Evolutionary conservation across 2,888 invertebrate species (phyloP).

Genomic region (Margaritifera margaritifera): DNA sequence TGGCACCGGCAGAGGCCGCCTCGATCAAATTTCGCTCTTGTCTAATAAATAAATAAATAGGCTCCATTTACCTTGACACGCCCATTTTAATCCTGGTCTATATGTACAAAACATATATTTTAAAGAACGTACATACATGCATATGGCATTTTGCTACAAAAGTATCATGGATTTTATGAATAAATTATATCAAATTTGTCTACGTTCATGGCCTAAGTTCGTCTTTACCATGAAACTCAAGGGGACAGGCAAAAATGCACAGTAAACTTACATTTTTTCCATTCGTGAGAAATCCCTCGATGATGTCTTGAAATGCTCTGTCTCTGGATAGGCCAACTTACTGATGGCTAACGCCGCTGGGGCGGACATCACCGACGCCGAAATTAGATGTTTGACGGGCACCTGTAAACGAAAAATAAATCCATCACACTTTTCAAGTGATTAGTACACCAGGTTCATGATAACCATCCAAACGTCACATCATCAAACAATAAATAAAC

Average conservation of each 20-base stretch:
- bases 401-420: conserved; percentile 73
- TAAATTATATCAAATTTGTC: no score
- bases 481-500: no score
- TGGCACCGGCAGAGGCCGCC: conserved; percentile 92
- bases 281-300: conserved; percentile 82
- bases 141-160: no score
- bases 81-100: no score
- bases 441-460: neutral
- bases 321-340: conserved; percentile 94
- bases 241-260: neutral
- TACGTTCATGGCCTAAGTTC: no score
- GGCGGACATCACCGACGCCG: conserved; percentile 96
- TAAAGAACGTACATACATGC: no score
- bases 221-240: no score
- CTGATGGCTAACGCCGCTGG: conserved; percentile 92
- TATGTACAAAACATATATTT: no score
- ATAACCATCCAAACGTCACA: no score
- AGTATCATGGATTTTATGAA: no score
- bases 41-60: conserved; percentile 75
- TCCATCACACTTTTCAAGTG: neutral
- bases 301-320: conserved; percentile 83
- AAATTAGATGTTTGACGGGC: conserved; percentile 83
- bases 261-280: conserved; percentile 68
- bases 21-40: conserved; percentile 89
- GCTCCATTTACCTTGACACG: no score